phyloP scores from a whole-genome alignment of 2,797 vertebrate genomes.

The Mormyrus proboscirostris region DNA sequence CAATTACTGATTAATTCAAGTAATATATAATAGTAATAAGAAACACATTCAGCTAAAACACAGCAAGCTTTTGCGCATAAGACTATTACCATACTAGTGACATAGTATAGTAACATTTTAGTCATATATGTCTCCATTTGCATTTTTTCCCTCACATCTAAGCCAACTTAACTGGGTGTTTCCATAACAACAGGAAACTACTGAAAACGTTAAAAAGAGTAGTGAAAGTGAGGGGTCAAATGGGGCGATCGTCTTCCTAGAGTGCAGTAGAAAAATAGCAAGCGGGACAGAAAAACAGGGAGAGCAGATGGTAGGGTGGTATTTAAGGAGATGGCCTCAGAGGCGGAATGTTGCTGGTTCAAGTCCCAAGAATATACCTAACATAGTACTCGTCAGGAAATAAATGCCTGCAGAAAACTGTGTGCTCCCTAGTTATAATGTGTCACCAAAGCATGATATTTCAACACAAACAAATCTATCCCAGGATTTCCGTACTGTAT shows the following conservation, averaged over 20 bases:
- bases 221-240: not conserved
- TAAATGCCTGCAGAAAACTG: not conserved
- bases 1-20: not conserved
- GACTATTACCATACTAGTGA: not conserved
- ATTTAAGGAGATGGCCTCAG: not conserved
- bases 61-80: not conserved
- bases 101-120: not conserved
- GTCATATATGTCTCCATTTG: not conserved
- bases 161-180: not conserved
- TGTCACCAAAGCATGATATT: not conserved
- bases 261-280: not conserved
- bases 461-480: not conserved
- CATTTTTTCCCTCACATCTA: not conserved
- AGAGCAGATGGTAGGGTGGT: not conserved
- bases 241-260: not conserved
- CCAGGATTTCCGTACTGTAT: not conserved
- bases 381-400: not conserved
- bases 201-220: constrained; percentile 23
- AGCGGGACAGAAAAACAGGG: not conserved
- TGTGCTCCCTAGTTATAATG: not conserved
- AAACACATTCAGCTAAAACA: not conserved
- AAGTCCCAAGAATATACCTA: not conserved
- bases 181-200: constrained; percentile 16
- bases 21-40: not conserved
- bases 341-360: not conserved